Base-by-base conservation (phyloP, 23 tunicate species). In the Ciona savignyi region DNA sequence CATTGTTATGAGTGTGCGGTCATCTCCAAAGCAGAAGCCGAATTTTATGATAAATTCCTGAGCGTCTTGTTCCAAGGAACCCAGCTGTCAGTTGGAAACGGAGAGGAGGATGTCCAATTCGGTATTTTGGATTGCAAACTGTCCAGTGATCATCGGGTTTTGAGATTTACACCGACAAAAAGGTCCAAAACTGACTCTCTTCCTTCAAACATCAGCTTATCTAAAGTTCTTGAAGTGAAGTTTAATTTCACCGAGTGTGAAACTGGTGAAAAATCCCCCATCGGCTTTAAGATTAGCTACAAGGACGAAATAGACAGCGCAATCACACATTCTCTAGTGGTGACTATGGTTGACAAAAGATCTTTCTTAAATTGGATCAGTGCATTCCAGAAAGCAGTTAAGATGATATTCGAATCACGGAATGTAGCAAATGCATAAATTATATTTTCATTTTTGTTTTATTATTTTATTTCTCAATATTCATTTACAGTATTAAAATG, bases 1-100 rank as follows among this genome's bases (percentile, higher is more conserved):
- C 90, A 84, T 15, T 91, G 97, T 63, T 91, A 84, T 67, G 90
- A 91, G 1, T 91, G 97, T 91, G 97, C 97, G 2, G 74, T 91
- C 0, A 29, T 84, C 2, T 84, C 97, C 4, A 91, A 91, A 70
- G 71, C 70, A 25, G 97, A 91, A 67, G 65, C 27, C 60, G 91
- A 84, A 27, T 91, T 91, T 72, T 91, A 75, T 66, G 86, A 80
- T 23, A 80, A 67, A 60, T 51, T 78, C 15, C 28, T 90, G 25
- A 83, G 63, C 61, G 34, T 70, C 20, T 66, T 90, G 30, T 48
- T 69, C 48, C 25, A 49, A 63, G 97, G 97, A 9, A 63, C 26
- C 4, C 28, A 9, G 26, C 4, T 63, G 26, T 63, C 67, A 4
- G 28, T 63, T 4, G 4, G 6, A 23, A 6, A 63, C 15, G 67